Percentiles rank a stretch among this genome's conserved stretches.
Conservation (phyloP, 2,797 vertebrate species). For the Avahi laniger region DNA sequence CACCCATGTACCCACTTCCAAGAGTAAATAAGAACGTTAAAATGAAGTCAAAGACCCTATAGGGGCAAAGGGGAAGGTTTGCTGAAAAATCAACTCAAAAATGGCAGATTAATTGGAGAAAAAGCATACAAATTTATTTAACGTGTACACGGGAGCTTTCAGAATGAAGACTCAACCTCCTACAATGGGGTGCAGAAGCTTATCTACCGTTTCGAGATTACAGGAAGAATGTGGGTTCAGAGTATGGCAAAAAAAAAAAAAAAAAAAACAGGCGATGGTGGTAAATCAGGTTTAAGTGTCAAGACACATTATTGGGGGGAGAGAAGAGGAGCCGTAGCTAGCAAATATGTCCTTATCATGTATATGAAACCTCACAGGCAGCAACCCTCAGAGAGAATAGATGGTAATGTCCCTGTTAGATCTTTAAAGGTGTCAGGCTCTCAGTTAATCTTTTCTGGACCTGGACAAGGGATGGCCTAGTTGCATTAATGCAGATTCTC, state of each 20-base stretch:
- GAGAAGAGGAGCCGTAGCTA: not conserved
- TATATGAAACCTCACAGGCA: not conserved
- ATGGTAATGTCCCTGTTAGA: not conserved
- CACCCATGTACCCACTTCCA: not conserved
- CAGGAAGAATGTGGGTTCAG: not conserved
- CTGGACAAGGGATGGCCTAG: not conserved
- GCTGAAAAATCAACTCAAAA: not conserved
- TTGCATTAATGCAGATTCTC: not conserved
- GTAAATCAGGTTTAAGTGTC: not conserved
- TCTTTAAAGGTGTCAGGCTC: not conserved
- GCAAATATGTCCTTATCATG: not conserved
- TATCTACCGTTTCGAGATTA: not conserved
- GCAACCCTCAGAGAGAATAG: not conserved
- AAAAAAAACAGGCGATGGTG: not conserved
- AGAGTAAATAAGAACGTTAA: not conserved
- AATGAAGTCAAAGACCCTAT: not conserved
- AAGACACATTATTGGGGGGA: not conserved
- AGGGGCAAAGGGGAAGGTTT: not conserved
- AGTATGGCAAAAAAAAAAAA: not conserved
- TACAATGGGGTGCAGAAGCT: not conserved
- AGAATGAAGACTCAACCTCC: not conserved
- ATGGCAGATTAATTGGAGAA: not conserved
- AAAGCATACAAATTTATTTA: not conserved
- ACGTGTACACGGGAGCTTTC: not conserved
- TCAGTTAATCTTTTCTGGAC: not conserved